A percentile compares a stretch with the other conserved stretches of the same genome.
phyloP scores from a whole-genome alignment of 1,140 invertebrate genomes.

The Drosophila persimilis region DNA sequence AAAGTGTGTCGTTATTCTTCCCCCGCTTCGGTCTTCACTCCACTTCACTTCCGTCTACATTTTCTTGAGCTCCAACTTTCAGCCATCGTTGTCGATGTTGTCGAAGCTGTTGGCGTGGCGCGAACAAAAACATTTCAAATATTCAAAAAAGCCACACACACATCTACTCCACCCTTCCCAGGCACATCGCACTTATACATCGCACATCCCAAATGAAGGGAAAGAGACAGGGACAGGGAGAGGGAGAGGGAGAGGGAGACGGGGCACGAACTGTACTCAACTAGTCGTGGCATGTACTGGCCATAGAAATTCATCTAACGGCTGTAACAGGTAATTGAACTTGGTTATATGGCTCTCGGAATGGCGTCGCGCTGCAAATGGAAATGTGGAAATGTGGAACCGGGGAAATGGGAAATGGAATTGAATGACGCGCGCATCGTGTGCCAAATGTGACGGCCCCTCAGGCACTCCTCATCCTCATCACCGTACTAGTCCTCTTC shows the following conservation, averaged over 20 bases:
- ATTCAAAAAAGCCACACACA: constrained; percentile 58
- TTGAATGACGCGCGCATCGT: constrained; percentile 70
- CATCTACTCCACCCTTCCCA: background rate
- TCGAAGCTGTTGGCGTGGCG: constrained; percentile 39
- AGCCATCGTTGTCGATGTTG: constrained; percentile 15
- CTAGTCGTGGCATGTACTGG: constrained; percentile 78
- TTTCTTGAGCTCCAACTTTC: constrained; percentile 6
- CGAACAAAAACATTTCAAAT: constrained; percentile 81
- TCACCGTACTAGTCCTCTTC: too few species aligned
- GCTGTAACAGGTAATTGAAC: constrained; percentile 83
- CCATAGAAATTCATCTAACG: constrained; percentile 83
- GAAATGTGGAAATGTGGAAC: constrained; percentile 42
- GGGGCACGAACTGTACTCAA: constrained; percentile 49
- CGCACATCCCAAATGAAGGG: too few species aligned
- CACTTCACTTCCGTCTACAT: background rate
- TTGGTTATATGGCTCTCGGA: constrained; percentile 75
- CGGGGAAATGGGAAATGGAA: constrained; percentile 50
- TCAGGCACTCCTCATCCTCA: background rate
- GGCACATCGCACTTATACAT: constrained; percentile 5
- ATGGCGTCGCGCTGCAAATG: constrained; percentile 58
- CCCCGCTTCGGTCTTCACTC: constrained; percentile 9
- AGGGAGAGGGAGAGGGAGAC: too few species aligned
- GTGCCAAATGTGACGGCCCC: constrained; percentile 55
- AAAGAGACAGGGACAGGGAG: too few species aligned
- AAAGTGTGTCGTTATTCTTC: constrained; percentile 81